Evolutionary conservation across 2,113 vertebrate species (phyloP).

Genomic region (Hippocampus zosterae): DNA sequence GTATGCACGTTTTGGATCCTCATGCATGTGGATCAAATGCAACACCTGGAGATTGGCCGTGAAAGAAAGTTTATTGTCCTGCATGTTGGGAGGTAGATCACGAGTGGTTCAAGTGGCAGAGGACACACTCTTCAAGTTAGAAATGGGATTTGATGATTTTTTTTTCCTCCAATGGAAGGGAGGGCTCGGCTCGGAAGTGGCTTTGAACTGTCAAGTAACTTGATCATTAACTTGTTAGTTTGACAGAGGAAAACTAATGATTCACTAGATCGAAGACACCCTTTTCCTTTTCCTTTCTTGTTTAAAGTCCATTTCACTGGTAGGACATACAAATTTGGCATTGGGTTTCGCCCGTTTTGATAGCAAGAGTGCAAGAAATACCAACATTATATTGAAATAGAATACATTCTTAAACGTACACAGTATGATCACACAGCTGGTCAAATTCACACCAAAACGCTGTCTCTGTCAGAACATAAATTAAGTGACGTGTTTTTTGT

Average conservation of each 20-base stretch:
- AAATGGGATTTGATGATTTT: constrained; percentile 19
- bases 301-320: neutral
- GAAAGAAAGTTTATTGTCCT: constrained; percentile 32
- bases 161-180: constrained; percentile 3
- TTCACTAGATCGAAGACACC: constrained; percentile 41
- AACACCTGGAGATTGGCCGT: constrained; percentile 46
- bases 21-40: constrained; percentile 39
- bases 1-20: constrained; percentile 44
- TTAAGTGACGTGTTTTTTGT: neutral
- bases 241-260: constrained; percentile 43
- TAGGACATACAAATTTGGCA: neutral
- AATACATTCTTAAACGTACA: neutral
- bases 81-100: constrained; percentile 37
- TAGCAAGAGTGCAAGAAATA: neutral
- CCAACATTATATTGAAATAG: neutral
- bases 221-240: constrained; percentile 53
- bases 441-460: neutral
- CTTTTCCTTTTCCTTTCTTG: neutral
- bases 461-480: neutral
- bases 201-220: constrained; percentile 28
- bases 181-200: constrained; percentile 15
- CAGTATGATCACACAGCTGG: neutral
- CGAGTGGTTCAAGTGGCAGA: constrained; percentile 10
- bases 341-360: neutral
- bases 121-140: constrained; percentile 2